Percentiles rank a stretch among this genome's conserved stretches.
Conservation (phyloP, 2,888 invertebrate genomes). For the Andricus curvator region DNA sequence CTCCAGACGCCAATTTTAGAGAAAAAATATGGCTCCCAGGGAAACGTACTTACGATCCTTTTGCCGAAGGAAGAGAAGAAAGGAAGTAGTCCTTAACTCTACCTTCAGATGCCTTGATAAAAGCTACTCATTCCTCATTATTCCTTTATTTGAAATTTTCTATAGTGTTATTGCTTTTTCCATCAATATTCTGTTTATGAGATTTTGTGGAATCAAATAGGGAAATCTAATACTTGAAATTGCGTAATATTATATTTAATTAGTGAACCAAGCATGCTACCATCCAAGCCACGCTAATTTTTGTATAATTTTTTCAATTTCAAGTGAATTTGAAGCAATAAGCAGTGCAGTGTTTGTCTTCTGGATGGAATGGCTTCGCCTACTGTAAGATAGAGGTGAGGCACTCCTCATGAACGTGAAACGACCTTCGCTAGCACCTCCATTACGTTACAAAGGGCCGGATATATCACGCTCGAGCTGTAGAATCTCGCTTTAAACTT, state of each 20-base stretch:
- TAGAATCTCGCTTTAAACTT: constrained; percentile 47
- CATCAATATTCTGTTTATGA: no score
- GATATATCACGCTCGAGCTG: constrained; percentile 40
- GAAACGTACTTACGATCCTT: neutral
- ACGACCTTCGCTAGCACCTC: constrained; percentile 59
- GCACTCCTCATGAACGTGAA: constrained; percentile 50
- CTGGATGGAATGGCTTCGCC: neutral
- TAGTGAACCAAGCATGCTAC: neutral
- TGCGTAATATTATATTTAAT: neutral
- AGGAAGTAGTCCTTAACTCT: neutral
- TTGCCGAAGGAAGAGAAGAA: neutral
- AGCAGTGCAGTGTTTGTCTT: neutral
- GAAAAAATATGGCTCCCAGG: constrained; percentile 5
- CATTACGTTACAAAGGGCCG: constrained; percentile 55
- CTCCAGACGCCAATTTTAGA: neutral
- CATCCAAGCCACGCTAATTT: neutral
- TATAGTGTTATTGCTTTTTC: no score
- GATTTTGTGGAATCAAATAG: no score
- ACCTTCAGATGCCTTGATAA: neutral
- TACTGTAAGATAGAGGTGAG: constrained; percentile 22
- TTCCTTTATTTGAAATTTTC: no score
- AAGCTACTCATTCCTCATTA: neutral
- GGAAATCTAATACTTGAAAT: no score
- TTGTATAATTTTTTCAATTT: neutral
- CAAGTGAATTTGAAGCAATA: neutral